phyloP scores from a whole-genome alignment of 2,888 invertebrate species.

The Sphinx pinastri region DNA sequence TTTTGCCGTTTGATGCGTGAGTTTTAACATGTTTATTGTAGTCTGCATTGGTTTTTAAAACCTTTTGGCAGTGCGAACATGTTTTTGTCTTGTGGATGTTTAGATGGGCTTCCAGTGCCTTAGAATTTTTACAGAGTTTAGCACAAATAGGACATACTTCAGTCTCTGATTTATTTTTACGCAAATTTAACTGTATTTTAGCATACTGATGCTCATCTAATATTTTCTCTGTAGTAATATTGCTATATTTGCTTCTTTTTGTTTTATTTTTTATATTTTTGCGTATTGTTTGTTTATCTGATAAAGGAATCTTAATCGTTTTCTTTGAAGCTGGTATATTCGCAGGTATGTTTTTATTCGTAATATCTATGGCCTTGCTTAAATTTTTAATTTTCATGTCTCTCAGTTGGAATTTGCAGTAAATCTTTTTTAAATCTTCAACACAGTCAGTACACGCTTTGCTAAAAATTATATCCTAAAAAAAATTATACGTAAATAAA shows the following conservation, averaged over 20 bases:
- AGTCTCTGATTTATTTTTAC: neutral
- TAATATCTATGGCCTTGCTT: neutral
- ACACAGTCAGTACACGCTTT: neutral
- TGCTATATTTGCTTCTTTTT: no score
- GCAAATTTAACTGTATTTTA: no score
- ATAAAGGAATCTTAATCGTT: neutral
- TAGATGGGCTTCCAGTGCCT: slow-evolving; percentile 3
- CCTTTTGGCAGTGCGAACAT: neutral
- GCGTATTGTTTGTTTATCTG: neutral
- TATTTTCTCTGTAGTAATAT: neutral
- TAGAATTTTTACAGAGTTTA: neutral
- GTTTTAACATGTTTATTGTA: slow-evolving; percentile 46
- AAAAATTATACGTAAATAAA: neutral
- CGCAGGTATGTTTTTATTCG: neutral
- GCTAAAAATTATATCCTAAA: neutral
- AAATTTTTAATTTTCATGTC: neutral
- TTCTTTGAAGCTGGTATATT: neutral
- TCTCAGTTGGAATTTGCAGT: slow-evolving; percentile 1
- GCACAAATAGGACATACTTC: slow-evolving; percentile 6
- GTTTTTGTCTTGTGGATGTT: neutral
- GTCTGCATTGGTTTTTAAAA: slow-evolving; percentile 1
- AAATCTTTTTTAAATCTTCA: slow-evolving; percentile 7
- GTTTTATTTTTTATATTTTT: neutral
- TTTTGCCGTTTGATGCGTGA: slow-evolving; percentile 41
- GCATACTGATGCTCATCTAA: no score